Evolutionary conservation across 2,888 invertebrate genomes (phyloP), one percentile per base, ranked within the genome.

Genomic region (Seladonia tumulorum): DNA sequence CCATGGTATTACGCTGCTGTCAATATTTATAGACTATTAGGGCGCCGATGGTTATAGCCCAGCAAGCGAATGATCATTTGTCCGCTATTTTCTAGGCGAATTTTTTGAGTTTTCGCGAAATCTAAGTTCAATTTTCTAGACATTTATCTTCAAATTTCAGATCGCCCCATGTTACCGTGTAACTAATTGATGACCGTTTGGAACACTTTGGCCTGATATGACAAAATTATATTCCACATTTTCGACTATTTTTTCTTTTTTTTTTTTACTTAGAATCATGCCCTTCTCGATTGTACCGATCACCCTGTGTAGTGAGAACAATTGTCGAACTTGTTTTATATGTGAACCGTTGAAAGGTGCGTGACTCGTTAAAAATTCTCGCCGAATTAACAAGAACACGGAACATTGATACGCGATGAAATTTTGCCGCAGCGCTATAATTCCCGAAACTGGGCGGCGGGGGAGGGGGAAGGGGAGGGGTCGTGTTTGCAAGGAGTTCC

Each of bases 401-500:
- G 53, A n/a, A n/a, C 66, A 78, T 75, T 75, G 79, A 84, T 81
- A 79, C 57, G 25, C 79, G 83, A 84, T 86, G 77, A 80, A 83
- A 77, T 88, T 84, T 83, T 71, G 77, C 60, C 35, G 47, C 25
- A 25, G 73, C 60, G 29, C 68, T 79, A 63, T 85, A 89, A 89
- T 87, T 89, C 78, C 77, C 71, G 60, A 73, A 80, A 83, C 79
- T 70, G n/a, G 81, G 10, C 1, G 35, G 35, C 4, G 35, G 81
- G 10, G n/a, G n/a, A n/a, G n/a, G n/a, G n/a, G n/a, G n/a, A n/a
- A n/a, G n/a, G n/a, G n/a, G n/a, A n/a, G n/a, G n/a, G 80, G 81
- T 89, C 83, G 81, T 85, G 83, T 86, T 88, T 87, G 89, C 82
- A 82, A 88, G 86, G 77, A 87, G 76, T 87, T 87, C 85, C 89